Conservation (phyloP, 2,797 vertebrate genomes). For the Dipus sagitta region DNA sequence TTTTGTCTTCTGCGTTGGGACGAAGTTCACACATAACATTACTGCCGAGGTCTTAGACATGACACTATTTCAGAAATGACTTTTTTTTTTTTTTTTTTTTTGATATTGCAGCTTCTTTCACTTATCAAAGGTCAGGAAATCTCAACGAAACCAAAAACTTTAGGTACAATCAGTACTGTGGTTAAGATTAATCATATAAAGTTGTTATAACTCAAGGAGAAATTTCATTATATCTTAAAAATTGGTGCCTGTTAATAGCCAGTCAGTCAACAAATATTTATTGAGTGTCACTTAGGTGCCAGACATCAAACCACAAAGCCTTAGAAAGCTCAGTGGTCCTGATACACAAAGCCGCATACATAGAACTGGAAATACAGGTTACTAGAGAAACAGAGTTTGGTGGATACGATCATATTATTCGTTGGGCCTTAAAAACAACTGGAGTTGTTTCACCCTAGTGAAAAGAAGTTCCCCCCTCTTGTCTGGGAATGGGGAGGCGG, state of each 20-base stretch:
- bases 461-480: too few species aligned
- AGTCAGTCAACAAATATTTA: constrained; percentile 22
- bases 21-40: constrained; percentile 6
- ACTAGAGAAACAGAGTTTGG: constrained; percentile 7
- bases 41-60: neutral
- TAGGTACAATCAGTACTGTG: neutral
- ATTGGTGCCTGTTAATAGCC: neutral
- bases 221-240: constrained; percentile 3
- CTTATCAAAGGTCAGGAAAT: constrained; percentile 43
- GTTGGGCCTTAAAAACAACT: constrained; percentile 16
- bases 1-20: neutral
- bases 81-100: too few species aligned
- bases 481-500: too few species aligned
- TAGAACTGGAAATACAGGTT: neutral
- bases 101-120: neutral
- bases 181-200: constrained; percentile 41
- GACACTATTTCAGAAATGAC: neutral
- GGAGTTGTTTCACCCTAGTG: neutral
- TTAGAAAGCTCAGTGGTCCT: neutral
- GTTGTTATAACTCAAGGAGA: constrained; percentile 12
- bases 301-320: neutral
- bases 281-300: neutral
- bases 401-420: constrained; percentile 31
- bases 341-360: neutral
- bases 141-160: constrained; percentile 6